Conservation (phyloP, 1,140 invertebrate species). For the Drosophila orena region DNA sequence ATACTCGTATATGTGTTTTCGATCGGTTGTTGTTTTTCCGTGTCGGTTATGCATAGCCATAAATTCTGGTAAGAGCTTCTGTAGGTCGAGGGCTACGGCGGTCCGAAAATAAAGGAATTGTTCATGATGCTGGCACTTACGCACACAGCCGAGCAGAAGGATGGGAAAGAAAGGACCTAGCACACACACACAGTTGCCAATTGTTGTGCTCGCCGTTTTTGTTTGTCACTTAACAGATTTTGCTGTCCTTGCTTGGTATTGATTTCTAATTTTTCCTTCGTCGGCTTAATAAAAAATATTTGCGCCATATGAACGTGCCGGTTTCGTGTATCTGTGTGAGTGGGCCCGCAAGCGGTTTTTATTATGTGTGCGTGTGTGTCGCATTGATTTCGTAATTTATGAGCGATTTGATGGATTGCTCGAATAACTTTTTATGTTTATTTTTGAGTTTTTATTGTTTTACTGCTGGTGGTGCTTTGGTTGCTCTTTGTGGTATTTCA, state of each 20-base stretch:
- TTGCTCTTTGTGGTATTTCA: conserved; percentile 11
- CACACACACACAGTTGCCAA: conserved; percentile 31
- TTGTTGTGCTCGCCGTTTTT: conserved; percentile 34
- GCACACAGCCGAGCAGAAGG: conserved; percentile 7
- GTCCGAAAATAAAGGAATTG: conserved; percentile 57
- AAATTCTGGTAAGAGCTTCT: conserved; percentile 54
- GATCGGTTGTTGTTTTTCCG: conserved; percentile 58
- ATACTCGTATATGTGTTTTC: conserved; percentile 54
- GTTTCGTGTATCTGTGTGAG: background rate
- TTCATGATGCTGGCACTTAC: conserved; percentile 59
- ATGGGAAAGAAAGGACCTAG: background rate
- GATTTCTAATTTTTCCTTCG: conserved; percentile 71
- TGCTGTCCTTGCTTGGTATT: conserved; percentile 50
- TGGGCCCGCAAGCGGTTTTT: conserved; percentile 15
- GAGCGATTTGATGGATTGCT: conserved; percentile 69
- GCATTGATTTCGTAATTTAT: conserved; percentile 72
- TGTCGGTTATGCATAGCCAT: conserved; percentile 42
- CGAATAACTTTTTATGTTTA: conserved; percentile 62
- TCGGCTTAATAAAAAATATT: conserved; percentile 43
- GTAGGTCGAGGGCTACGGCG: conserved; percentile 33
- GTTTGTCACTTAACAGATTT: conserved; percentile 71
- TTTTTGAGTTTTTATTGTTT: conserved; percentile 57
- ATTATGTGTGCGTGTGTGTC: conserved; percentile 40
- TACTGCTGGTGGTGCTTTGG: conserved; percentile 37
- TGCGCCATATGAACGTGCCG: conserved; percentile 13